These are phyloP conservation scores for Gila orcuttii DNA, from an alignment of 2,113 vertebrate genomes.

Conservation along the genomic window DNA sequence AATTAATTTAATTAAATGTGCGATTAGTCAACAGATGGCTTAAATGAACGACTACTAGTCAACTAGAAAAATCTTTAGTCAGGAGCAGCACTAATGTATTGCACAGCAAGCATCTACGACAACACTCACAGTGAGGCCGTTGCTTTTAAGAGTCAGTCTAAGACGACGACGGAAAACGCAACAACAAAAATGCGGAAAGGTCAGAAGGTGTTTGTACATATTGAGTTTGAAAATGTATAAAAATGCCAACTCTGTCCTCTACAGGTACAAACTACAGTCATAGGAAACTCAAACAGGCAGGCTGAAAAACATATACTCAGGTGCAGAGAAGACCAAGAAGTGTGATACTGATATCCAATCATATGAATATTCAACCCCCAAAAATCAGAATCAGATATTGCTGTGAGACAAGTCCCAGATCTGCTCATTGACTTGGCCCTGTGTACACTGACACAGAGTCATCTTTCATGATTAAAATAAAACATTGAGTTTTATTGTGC, in stretches of 20 bases:
- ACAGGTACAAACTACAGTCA: neutral
- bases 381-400: neutral
- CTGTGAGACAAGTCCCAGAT: neutral
- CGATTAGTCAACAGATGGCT: too few relatives aligned
- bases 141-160: neutral
- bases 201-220: neutral
- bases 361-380: neutral
- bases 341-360: neutral
- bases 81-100: too few relatives aligned
- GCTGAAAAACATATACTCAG: too few relatives aligned
- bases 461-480: neutral
- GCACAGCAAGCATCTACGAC: neutral
- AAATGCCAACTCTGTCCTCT: constrained; percentile 7
- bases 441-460: neutral
- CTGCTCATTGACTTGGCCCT: neutral
- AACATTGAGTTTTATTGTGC: neutral
- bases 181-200: neutral
- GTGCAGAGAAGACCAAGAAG: too few relatives aligned
- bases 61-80: too few relatives aligned
- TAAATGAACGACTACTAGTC: too few relatives aligned
- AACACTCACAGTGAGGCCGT: neutral
- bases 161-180: neutral
- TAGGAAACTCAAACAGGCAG: neutral
- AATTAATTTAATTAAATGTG: too few relatives aligned
- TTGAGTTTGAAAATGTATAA: neutral